Base-by-base conservation (phyloP, 2,113 vertebrate genomes). In the Siniperca knerii region DNA sequence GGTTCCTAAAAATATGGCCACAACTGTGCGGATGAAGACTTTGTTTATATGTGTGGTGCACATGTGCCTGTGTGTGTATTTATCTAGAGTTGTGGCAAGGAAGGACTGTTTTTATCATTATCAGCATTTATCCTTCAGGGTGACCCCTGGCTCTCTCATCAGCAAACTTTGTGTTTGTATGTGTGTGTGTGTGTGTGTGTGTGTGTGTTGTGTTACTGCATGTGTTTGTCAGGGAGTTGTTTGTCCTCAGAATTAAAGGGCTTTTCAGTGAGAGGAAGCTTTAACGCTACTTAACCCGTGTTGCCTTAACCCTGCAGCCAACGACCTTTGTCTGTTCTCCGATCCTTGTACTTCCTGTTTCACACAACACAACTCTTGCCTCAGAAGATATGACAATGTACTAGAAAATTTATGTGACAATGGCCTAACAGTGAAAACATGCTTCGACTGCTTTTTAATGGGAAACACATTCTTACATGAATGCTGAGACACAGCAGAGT, bases 271-370 rank as follows among this genome's bases (percentile, higher is more conserved):
- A 84, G 77, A 91, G 88, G 90, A 93, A 91, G 91, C 87, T 82
- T 84, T 87, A 86, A 84, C 50, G 50, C 73, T 79, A 78, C 84
- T 87, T 90, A 89, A 87, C 87, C 83, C 81, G 4, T 86, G 79
- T 88, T 90, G 89, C 86, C 79, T 92, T 86, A 87, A 90, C 90
- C 86, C 89, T 16, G 78, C 83, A 91, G 89, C 81, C 84, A 93
- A 58, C 9, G 81, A 89, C 90, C 90, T 93, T 80, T 93, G 90
- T 82, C 87, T 82, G 65, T 90, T 88, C 83, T 68, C 60, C 42
- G 10, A 76, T 85, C 81, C 75, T 84, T 68, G 46, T 40, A 89
- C 90, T 92, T 93, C 87, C 90, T 85, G 85, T 83, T 87, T 88
- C 86, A 86, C 86, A 90, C 65, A 70, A 77, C 50, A 75, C 58